Base-by-base conservation (phyloP, 2,113 vertebrate species). In the Theropithecus gelada region DNA sequence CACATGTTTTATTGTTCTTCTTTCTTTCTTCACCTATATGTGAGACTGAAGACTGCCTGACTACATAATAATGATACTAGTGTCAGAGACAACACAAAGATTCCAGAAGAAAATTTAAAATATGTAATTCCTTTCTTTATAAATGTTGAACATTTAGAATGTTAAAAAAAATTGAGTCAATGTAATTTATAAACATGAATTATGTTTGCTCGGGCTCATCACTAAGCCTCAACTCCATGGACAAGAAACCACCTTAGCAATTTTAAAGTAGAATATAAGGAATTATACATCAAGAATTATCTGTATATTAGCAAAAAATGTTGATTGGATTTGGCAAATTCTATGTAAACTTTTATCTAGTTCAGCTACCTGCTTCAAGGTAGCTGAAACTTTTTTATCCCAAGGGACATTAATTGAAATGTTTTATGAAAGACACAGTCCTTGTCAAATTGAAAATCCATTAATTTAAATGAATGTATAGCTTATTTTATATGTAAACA, bases 401-500 rank as follows among this genome's bases (percentile, higher is more conserved):
- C 20, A 93, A 72, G 6, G 8, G 0, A 83, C 40, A 84, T 45
- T 83, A 68, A 84, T 76, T 73, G 87, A 96, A 82, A 85, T 70
- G 45, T 87, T 92, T 90, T 48, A 84, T 95, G 89, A 75, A 96
- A 59, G 38, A 79, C 3, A 87, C 20, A 72, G 48, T 50, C 30
- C 22, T 87, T 35, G 22, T 82, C 70, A 75, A 43, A 80, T 68
- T 79, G 52, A 94, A 92, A 84, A 12, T 83, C 13, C 84, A 45
- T 92, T 92, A 95, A 68, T 82, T 68, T 55, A 86, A 27, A 96
- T 82, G 9, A 94, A 78, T 79, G 57, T 59, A 55, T 78, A 88
- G 5, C 8, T 66, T 64, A 91, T 87, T 94, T 76, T 90, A 61
- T 52, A 92, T 38, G 0, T 35, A 73, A n/a, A 35, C 66, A 59